Percentiles rank a stretch among this genome's conserved stretches.
phyloP scores from a whole-genome alignment of 2,113 vertebrate genomes.

The Entosphenus tridentatus region DNA sequence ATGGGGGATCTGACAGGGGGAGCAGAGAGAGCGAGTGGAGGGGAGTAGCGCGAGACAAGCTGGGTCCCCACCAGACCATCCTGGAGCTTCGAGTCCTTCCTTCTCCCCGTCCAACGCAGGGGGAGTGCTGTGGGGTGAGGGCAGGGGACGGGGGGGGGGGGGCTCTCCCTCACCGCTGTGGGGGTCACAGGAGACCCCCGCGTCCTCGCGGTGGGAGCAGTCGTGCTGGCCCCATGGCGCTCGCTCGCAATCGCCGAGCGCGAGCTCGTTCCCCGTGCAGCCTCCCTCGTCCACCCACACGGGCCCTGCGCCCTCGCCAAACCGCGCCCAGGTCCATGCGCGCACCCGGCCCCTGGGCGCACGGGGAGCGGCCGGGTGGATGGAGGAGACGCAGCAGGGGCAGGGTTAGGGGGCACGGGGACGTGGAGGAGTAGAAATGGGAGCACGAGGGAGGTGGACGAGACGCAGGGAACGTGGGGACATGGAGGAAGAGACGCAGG shows the following conservation, averaged over 20 bases:
- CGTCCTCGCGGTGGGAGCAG: conserved; percentile 57
- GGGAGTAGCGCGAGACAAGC: too few relatives aligned
- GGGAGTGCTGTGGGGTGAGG: too few relatives aligned
- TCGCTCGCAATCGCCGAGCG: conserved; percentile 36
- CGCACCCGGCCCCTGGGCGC: conserved; percentile 35
- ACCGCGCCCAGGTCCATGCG: conserved; percentile 29
- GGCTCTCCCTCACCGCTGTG: too few relatives aligned
- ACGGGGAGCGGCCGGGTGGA: not conserved
- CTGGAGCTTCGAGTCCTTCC: too few relatives aligned
- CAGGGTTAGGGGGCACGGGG: not conserved
- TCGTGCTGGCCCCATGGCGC: conserved; percentile 52
- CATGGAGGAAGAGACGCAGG: too few relatives aligned
- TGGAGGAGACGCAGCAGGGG: not conserved
- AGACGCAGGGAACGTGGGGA: too few relatives aligned
- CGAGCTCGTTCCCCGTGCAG: conserved; percentile 56
- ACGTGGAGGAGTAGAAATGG: not conserved
- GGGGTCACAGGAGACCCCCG: conserved; percentile 39
- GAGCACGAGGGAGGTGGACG: not conserved
- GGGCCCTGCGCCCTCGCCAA: conserved; percentile 26
- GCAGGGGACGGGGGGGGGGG: too few relatives aligned
- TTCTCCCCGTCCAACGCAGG: too few relatives aligned
- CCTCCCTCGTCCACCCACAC: conserved; percentile 63
- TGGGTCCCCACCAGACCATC: too few relatives aligned
- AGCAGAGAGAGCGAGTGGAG: too few relatives aligned
- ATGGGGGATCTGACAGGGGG: too few relatives aligned